Conservation (phyloP, 1,140 invertebrate genomes). For the Phocides pigmalion region DNA sequence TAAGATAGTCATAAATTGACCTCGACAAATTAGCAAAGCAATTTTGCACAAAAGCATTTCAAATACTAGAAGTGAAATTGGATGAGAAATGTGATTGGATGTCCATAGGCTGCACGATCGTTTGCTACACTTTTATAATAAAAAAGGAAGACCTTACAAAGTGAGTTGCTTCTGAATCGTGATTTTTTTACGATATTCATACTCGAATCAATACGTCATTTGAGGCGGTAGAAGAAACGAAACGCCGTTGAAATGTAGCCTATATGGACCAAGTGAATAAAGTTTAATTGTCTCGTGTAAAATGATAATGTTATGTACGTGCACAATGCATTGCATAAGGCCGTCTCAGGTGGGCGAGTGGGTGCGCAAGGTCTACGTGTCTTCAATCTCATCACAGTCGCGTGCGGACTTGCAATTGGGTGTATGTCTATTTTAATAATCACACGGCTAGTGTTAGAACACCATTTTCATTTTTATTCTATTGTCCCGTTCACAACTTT, state of each 20-base stretch:
- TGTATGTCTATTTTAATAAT: constrained; percentile 5
- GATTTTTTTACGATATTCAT: too few species aligned
- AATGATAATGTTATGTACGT: constrained; percentile 52
- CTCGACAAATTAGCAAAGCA: too few species aligned
- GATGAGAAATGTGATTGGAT: too few species aligned
- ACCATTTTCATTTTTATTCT: not conserved
- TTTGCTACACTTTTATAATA: too few species aligned
- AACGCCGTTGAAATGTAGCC: not conserved
- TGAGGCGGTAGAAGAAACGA: not conserved
- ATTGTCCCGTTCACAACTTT: too few species aligned
- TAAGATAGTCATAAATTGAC: too few species aligned
- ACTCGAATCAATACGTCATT: not conserved
- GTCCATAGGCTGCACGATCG: too few species aligned
- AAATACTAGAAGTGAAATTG: too few species aligned
- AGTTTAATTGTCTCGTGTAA: constrained; percentile 38
- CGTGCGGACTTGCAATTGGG: constrained; percentile 9
- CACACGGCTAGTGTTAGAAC: not conserved
- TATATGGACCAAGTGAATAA: not conserved
- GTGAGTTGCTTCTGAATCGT: too few species aligned
- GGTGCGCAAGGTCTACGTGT: constrained; percentile 24
- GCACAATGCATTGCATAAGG: constrained; percentile 54
- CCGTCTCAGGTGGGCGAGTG: constrained; percentile 30
- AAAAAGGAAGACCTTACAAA: too few species aligned
- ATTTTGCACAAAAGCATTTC: too few species aligned
- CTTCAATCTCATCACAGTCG: constrained; percentile 10